phyloP scores from a whole-genome alignment of 2,113 vertebrate genomes.

The Laticauda colubrina region DNA sequence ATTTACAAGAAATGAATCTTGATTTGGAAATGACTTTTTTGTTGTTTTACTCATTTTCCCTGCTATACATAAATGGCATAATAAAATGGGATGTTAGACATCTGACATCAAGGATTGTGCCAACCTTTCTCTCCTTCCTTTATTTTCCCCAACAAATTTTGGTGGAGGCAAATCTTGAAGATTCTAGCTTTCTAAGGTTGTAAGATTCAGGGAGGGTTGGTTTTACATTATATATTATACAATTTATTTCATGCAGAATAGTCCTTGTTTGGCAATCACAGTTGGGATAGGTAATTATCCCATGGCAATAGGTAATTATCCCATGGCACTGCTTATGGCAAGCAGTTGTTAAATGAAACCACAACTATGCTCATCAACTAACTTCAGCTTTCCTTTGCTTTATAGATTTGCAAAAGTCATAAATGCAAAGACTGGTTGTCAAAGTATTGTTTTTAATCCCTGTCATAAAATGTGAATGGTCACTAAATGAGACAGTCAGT shows the following conservation, averaged over 20 bases:
- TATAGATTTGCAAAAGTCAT: not conserved
- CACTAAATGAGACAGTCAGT: not conserved
- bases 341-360: not conserved
- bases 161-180: not conserved
- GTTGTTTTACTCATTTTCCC: not conserved
- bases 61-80: not conserved
- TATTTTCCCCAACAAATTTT: not conserved
- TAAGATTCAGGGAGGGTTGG: not conserved
- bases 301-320: too few species aligned
- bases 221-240: not conserved
- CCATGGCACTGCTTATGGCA: not conserved
- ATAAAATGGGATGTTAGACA: not conserved
- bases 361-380: not conserved
- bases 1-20: slow-evolving; percentile 19
- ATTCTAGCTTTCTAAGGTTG: not conserved
- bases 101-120: not conserved
- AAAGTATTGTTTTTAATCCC: not conserved
- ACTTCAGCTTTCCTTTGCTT: not conserved
- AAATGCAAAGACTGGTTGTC: not conserved
- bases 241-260: not conserved
- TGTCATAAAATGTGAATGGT: not conserved
- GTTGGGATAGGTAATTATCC: not conserved
- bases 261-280: not conserved
- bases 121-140: not conserved
- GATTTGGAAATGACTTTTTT: slow-evolving; percentile 31